phyloP scores from a whole-genome alignment of 1,140 invertebrate genomes.

The Laupala kohalensis region DNA sequence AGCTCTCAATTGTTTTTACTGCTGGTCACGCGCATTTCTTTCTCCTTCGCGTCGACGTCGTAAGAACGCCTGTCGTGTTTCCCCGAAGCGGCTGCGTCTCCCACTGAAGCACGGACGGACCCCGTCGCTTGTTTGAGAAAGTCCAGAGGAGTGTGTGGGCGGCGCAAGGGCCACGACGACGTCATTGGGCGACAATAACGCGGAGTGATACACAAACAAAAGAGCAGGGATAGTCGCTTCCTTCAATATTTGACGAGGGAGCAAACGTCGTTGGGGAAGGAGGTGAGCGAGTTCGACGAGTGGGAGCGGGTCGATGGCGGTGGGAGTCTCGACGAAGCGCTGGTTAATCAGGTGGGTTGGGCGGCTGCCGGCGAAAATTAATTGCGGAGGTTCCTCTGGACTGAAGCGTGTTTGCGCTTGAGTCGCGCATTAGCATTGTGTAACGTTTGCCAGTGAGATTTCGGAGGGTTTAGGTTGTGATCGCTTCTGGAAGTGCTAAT shows the following conservation, averaged over 20 bases:
- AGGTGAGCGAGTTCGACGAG: neutral
- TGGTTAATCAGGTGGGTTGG: neutral
- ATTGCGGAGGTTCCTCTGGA: neutral
- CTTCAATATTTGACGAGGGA: neutral
- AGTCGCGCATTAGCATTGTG: too few relatives aligned
- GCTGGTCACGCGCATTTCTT: neutral
- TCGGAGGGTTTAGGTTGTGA: too few relatives aligned
- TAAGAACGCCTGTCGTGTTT: too few relatives aligned
- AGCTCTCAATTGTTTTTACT: neutral
- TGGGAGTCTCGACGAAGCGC: too few relatives aligned
- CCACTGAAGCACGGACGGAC: too few relatives aligned
- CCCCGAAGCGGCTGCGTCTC: neutral
- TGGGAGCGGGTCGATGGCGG: neutral
- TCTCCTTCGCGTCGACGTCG: neutral
- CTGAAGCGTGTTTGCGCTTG: neutral
- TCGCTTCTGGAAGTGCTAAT: too few relatives aligned
- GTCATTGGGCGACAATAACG: neutral
- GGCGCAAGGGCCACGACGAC: neutral
- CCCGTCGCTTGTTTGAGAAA: neutral
- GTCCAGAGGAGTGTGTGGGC: neutral
- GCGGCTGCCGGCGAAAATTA: neutral
- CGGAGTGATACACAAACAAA: neutral
- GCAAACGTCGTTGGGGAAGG: neutral
- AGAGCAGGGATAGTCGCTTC: neutral
- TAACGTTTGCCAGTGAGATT: too few relatives aligned